phyloP scores from a whole-genome alignment of 2,113 vertebrate genomes.

The Leptocoma aspasia region DNA sequence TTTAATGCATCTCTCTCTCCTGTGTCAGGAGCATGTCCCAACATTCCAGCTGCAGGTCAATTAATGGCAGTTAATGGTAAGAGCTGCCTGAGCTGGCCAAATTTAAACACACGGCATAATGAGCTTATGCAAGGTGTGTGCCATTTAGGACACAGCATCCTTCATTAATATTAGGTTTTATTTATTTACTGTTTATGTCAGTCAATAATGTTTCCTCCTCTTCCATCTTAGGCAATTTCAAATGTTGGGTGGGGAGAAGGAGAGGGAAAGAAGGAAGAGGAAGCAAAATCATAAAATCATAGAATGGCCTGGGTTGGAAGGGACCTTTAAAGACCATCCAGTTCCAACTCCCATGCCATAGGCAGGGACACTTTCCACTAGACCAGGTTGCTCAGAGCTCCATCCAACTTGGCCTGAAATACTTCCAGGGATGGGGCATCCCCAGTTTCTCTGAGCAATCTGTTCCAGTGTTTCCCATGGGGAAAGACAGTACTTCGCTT shows the following conservation, averaged over 20 bases:
- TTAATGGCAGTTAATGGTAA: neutral
- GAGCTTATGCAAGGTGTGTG: neutral
- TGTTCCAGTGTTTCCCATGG: neutral
- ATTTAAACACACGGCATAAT: neutral
- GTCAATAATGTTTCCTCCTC: neutral
- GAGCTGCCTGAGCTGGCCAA: neutral
- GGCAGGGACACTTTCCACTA: neutral
- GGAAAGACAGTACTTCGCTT: neutral
- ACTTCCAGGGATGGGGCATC: neutral
- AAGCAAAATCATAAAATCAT: neutral
- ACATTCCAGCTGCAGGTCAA: neutral
- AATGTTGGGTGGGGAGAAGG: accelerated
- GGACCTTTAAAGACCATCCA: neutral
- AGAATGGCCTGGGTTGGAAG: neutral
- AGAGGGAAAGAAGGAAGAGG: neutral
- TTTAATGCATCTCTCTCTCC: neutral
- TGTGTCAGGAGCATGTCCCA: neutral
- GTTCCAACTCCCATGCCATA: neutral
- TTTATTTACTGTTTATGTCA: neutral
- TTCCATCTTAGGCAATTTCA: neutral
- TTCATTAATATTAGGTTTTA: neutral
- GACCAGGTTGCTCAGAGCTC: neutral
- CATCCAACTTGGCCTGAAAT: neutral
- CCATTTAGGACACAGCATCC: neutral
- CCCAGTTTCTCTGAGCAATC: neutral